Percentiles rank a stretch among this genome's conserved stretches.
Conservation (phyloP, 2,113 vertebrate genomes). For the Labeo rohita region DNA sequence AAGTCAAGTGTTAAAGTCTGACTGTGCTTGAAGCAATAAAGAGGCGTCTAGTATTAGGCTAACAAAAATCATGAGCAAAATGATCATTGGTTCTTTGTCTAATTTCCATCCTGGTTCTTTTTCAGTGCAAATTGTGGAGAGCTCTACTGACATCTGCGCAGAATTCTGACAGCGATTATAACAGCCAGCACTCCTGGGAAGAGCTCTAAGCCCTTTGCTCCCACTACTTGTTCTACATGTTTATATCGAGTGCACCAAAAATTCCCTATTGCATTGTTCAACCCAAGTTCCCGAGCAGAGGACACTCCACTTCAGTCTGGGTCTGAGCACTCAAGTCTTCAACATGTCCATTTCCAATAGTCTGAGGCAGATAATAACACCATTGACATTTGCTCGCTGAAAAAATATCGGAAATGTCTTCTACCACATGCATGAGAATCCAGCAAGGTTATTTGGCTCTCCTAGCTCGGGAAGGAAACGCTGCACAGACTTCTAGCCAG, state of each 20-base stretch:
- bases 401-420: not conserved
- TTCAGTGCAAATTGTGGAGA: not conserved
- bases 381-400: conserved; percentile 34
- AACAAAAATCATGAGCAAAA: not conserved
- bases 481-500: not conserved
- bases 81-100: not conserved
- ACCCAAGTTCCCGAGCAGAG: conserved; percentile 13
- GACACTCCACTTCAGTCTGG: conserved; percentile 33
- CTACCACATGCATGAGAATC: conserved; percentile 6
- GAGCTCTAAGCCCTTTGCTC: conserved; percentile 30
- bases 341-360: conserved; percentile 7
- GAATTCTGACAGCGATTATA: not conserved
- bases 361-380: not conserved
- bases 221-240: conserved; percentile 11
- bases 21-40: not conserved
- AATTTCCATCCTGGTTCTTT: not conserved
- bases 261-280: conserved; percentile 17
- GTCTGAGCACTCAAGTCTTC: conserved; percentile 11
- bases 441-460: conserved; percentile 1
- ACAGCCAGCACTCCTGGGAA: conserved; percentile 17
- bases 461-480: not conserved
- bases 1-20: conserved; percentile 7
- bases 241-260: conserved; percentile 31
- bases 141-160: not conserved
- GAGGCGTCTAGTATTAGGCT: not conserved